Evolutionary conservation across 2,113 vertebrate species (phyloP), one percentile per base, ranked within the genome.

Genomic region (Rhodinocichla rosea): DNA sequence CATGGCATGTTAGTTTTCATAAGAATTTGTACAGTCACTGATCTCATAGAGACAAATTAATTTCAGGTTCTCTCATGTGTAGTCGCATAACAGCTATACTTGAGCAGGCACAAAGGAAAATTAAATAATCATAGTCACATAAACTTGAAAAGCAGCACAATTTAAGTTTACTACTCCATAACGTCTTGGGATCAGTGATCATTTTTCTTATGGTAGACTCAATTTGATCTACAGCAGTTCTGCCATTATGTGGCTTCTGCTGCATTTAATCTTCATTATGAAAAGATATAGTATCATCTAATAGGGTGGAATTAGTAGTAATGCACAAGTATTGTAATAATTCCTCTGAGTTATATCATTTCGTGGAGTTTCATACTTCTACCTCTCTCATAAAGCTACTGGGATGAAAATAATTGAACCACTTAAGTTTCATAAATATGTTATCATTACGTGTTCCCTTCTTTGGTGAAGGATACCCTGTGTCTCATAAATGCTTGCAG

Each of bases 1-100:
- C 98, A 98, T 98, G 98, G 97, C 98, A 97, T 98, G 98, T 98
- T 98, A 98, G 98, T 98, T 98, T 98, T 98, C 98, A 98, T 98
- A 98, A 98, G 98, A 97, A 98, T 97, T 98, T 98, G 97, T 98
- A 96, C 98, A 98, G 97, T 98, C 98, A 98, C 97, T 98, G 98
- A 98, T 98, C 98, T 97, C 95, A 98, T 97, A 98, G 97, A 98
- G 98, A 98, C 98, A 98, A 98, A 98, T 98, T 98, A 98, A 98
- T 98, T 98, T 98, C 98, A 98, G 98, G 98, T 98, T 98, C 98
- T 98, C 96, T 98, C 97, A 97, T 98, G 97, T 98, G 98, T 98
- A 98, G 97, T 98, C 97, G 85, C 97, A 97, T 98, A 98, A 98
- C 97, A 98, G 98, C 98, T 97, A 97, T 97, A 98, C 98, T 98